Conservation (phyloP, 92 coral and sea anemone species). For the Muricea muricata region DNA sequence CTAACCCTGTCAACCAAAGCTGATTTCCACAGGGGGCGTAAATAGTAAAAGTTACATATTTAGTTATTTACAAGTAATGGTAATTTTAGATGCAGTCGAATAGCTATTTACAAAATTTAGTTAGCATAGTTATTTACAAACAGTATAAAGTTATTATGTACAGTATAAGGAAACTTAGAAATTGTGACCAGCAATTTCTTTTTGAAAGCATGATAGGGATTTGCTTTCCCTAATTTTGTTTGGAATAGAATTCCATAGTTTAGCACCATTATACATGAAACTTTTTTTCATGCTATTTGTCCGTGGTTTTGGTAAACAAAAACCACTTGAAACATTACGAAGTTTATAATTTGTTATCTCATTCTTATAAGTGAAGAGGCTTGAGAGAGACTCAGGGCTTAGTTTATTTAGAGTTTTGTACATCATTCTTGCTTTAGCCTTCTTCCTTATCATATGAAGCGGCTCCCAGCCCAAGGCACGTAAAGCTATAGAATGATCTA, state of each 20-base stretch:
- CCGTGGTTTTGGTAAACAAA: background rate
- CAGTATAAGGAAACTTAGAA: no score
- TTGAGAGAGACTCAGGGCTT: background rate
- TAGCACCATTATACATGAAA: slow-evolving; percentile 38
- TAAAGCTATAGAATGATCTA: slow-evolving; percentile 34
- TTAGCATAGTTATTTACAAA: no score
- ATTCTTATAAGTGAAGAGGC: background rate
- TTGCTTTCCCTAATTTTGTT: no score
- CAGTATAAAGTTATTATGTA: no score
- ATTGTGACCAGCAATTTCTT: background rate
- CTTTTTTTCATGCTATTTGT: slow-evolving; percentile 23
- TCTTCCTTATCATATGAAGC: background rate
- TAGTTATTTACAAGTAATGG: no score
- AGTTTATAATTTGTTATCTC: no score
- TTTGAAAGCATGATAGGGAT: background rate
- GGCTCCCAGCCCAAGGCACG: slow-evolving; percentile 9
- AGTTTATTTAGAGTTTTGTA: background rate
- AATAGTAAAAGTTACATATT: no score
- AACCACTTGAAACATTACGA: no score
- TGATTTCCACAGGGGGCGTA: no score
- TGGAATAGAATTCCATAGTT: slow-evolving; percentile 23
- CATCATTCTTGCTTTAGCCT: slow-evolving; percentile 8
- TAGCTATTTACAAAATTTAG: no score
- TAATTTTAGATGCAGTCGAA: no score
- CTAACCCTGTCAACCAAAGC: no score